These are phyloP conservation scores for Gryon sp. DNA, from an alignment of 1,140 invertebrate genomes.

Conservation along the genomic window DNA sequence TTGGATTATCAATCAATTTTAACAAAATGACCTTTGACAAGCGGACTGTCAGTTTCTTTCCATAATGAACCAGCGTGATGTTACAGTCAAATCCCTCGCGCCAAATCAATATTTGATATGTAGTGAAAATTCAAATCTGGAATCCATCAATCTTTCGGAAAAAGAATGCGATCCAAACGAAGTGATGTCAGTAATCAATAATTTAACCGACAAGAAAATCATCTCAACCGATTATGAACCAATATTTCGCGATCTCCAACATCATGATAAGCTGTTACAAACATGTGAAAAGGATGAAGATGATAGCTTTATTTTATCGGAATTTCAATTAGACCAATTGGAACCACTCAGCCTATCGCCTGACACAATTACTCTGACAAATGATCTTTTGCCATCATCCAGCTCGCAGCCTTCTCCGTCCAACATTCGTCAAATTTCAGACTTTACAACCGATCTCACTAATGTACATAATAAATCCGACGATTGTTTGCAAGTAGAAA, in stretches of 20 bases:
- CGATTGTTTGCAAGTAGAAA: background rate
- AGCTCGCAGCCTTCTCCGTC: constrained; percentile 48
- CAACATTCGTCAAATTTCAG: constrained; percentile 12
- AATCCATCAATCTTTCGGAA: background rate
- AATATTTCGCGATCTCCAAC: constrained; percentile 69
- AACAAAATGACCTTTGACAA: constrained; percentile 7
- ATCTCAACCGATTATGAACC: constrained; percentile 69
- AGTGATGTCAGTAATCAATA: constrained; percentile 66
- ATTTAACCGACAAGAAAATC: constrained; percentile 69
- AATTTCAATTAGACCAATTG: constrained; percentile 74
- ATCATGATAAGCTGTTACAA: constrained; percentile 69
- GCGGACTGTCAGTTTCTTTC: background rate
- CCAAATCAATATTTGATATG: constrained; percentile 6
- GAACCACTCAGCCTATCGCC: constrained; percentile 68
- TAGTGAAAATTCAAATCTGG: constrained; percentile 9
- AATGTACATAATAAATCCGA: constrained; percentile 2
- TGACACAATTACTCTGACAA: constrained; percentile 72
- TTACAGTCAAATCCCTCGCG: background rate
- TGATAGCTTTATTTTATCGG: constrained; percentile 71
- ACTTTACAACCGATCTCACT: constrained; percentile 32
- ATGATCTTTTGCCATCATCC: constrained; percentile 69
- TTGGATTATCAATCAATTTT: background rate
- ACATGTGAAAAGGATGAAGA: constrained; percentile 66
- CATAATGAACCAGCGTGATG: constrained; percentile 17
- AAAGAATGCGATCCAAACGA: constrained; percentile 10